phyloP scores from a whole-genome alignment of 2,797 vertebrate genomes.

The Sebastes matsubarae region DNA sequence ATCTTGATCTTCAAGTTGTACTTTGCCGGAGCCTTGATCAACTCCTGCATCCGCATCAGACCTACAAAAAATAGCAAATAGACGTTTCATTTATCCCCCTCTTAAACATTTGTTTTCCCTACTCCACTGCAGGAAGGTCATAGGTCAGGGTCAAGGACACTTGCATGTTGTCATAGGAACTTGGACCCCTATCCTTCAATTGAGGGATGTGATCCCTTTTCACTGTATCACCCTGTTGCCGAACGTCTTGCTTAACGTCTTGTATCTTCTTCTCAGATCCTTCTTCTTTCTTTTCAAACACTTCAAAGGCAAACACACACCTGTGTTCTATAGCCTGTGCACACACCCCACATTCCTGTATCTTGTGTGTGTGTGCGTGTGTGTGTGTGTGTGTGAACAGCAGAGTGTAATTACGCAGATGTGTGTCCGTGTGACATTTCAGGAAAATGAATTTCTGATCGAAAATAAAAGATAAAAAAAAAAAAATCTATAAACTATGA shows the following conservation, averaged over 20 bases:
- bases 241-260: background rate
- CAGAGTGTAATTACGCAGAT: background rate
- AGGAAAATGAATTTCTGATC: constrained; percentile 33
- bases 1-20: constrained; percentile 97
- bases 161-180: background rate
- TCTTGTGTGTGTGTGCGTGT: background rate
- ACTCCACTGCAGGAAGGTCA: background rate
- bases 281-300: background rate
- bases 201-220: background rate
- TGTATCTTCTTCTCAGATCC: background rate
- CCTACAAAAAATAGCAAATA: constrained; percentile 73
- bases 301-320: background rate
- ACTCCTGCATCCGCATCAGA: constrained; percentile 96
- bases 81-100: background rate
- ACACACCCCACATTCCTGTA: background rate
- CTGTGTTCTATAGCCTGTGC: background rate
- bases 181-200: background rate
- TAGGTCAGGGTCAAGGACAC: too few relatives aligned
- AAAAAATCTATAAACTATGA: constrained; percentile 62
- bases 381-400: background rate
- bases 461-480: constrained; percentile 23
- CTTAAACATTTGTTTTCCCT: background rate
- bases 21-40: constrained; percentile 98
- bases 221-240: background rate
- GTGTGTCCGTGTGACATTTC: constrained; percentile 57